These are phyloP conservation scores for Rhysida immarginata DNA, from an alignment of 1,140 invertebrate genomes.

Conservation along the genomic window DNA sequence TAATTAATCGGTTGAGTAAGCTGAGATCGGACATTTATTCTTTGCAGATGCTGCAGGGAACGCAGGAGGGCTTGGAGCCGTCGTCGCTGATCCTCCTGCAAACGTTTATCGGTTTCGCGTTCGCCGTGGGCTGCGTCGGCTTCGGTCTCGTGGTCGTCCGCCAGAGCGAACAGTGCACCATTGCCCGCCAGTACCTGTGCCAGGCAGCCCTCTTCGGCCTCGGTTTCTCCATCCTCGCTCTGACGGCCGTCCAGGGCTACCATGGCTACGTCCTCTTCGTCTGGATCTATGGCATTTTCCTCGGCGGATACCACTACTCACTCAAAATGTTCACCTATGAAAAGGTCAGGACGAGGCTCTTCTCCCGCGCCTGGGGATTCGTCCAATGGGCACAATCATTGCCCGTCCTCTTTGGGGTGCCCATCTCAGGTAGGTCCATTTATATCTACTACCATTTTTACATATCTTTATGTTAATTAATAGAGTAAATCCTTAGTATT, in stretches of 20 bases:
- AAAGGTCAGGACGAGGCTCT: conserved; percentile 62
- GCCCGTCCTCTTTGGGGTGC: conserved; percentile 69
- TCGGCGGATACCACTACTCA: conserved; percentile 51
- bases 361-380: conserved; percentile 81
- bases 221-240: conserved; percentile 53
- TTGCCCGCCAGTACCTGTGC: conserved; percentile 70
- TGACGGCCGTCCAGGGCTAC: conserved; percentile 56
- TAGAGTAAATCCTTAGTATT: too few relatives aligned
- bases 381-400: conserved; percentile 73
- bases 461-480: too few relatives aligned
- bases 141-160: conserved; percentile 58
- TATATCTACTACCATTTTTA: too few relatives aligned
- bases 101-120: conserved; percentile 70
- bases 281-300: conserved; percentile 43
- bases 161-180: conserved; percentile 60
- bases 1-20: too few relatives aligned
- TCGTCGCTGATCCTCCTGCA: conserved; percentile 64
- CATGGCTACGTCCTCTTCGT: conserved; percentile 55
- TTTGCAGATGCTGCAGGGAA: conserved; percentile 54
- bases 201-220: conserved; percentile 62
- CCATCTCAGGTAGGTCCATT: conserved; percentile 50
- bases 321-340: conserved; percentile 78
- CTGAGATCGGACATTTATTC: too few relatives aligned
- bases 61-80: conserved; percentile 58
- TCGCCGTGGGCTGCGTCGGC: conserved; percentile 57